Evolutionary conservation across 2,797 vertebrate genomes (phyloP).

Genomic region (Leucoraja ocellata): DNA sequence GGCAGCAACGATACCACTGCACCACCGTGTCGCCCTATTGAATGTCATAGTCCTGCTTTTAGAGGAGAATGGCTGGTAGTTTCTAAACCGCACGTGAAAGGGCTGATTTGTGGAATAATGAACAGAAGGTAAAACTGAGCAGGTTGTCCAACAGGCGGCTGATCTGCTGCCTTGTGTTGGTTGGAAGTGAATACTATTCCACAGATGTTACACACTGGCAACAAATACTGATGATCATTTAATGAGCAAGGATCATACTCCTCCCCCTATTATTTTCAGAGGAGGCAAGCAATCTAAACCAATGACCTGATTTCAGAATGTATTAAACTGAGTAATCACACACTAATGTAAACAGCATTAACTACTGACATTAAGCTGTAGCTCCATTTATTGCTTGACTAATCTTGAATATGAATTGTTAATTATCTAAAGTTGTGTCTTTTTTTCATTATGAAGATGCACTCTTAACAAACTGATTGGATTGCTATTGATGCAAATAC

Average conservation of each 20-base stretch:
- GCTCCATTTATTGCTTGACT: background rate
- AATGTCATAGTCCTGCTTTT: background rate
- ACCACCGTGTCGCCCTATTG: too few relatives aligned
- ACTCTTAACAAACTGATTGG: background rate
- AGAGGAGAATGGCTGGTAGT: background rate
- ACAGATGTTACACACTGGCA: background rate
- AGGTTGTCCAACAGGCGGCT: background rate
- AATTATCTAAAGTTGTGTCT: background rate
- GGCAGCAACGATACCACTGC: too few relatives aligned
- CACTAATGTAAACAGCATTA: background rate
- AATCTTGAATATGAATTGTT: background rate
- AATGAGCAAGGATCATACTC: background rate
- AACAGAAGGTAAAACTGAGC: background rate
- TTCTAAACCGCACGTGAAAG: background rate
- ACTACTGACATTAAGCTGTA: background rate
- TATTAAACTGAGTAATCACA: background rate
- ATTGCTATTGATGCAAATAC: background rate
- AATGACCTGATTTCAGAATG: background rate
- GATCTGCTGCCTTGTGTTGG: background rate
- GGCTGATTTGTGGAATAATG: background rate
- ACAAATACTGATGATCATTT: too few relatives aligned
- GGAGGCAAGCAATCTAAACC: background rate
- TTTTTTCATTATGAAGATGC: background rate
- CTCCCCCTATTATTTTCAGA: background rate
- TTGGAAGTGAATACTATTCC: background rate